phyloP scores from a whole-genome alignment of 2,888 invertebrate genomes.

The Cotesia congregata region DNA sequence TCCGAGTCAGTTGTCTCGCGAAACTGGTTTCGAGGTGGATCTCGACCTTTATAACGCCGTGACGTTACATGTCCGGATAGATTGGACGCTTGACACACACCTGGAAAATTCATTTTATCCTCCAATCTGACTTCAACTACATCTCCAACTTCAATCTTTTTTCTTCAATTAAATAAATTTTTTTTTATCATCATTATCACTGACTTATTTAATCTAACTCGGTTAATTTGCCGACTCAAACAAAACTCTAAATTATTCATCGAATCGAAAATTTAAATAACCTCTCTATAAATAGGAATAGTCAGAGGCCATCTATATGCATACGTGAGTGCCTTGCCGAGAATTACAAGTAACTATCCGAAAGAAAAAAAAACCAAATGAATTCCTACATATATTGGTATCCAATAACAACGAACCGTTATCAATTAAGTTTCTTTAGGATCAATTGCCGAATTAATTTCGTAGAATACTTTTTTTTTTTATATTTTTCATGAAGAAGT shows the following conservation, averaged over 20 bases:
- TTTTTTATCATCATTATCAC: neutral
- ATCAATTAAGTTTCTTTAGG: neutral
- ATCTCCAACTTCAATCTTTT: too few species aligned
- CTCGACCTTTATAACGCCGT: constrained; percentile 40
- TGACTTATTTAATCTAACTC: constrained; percentile 24
- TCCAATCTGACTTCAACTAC: neutral
- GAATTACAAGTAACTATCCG: neutral
- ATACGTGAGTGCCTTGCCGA: neutral
- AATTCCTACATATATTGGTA: neutral
- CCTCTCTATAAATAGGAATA: neutral
- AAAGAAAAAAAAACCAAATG: neutral
- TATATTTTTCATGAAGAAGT: neutral
- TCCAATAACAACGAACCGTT: neutral
- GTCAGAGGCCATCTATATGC: neutral
- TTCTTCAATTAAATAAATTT: neutral
- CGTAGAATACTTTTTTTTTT: neutral
- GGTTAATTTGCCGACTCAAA: neutral
- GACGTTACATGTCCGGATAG: constrained; percentile 34
- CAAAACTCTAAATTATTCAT: neutral
- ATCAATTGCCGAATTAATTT: neutral
- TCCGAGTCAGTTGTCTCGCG: neutral
- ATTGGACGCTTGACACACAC: constrained; percentile 14
- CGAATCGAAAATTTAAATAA: neutral
- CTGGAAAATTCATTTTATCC: constrained; percentile 11
- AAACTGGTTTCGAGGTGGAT: constrained; percentile 38